Conservation (phyloP, 53 echinoderm and acorn worm species). For the Holothuria leucospilota region DNA sequence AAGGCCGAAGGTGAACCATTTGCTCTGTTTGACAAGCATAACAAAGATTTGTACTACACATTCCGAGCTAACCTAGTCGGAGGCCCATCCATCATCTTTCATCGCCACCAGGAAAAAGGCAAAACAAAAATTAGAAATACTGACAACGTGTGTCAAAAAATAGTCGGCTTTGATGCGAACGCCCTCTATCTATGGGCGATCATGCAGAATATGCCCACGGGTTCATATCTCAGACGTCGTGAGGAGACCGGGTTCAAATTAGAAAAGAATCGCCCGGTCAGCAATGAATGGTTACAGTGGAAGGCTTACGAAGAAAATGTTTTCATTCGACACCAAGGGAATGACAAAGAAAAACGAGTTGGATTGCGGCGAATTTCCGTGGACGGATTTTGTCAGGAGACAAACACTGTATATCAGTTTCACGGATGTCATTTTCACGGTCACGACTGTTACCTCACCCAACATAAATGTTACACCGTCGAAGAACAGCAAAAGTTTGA, state of each 20-base stretch:
- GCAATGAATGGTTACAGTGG: conserved; percentile 2
- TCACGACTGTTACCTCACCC: conserved; percentile 7
- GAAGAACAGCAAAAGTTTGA: not conserved
- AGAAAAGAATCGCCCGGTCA: not conserved
- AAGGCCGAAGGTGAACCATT: not conserved
- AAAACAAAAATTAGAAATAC: not conserved
- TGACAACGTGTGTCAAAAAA: too few species aligned
- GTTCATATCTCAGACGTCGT: conserved; percentile 36
- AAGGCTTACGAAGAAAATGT: not conserved
- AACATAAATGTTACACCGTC: conserved; percentile 6
- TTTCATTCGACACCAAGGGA: conserved; percentile 50
- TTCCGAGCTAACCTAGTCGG: conserved; percentile 48
- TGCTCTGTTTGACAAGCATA: not conserved
- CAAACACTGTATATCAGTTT: conserved; percentile 52
- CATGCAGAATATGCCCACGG: conserved; percentile 36
- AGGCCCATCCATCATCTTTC: not conserved
- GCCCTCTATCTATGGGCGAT: conserved; percentile 22
- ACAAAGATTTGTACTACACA: conserved; percentile 54
- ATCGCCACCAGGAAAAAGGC: conserved; percentile 13
- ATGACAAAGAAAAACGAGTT: conserved; percentile 21
- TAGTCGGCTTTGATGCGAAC: not conserved
- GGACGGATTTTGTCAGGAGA: conserved; percentile 47
- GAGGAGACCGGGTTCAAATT: not conserved
- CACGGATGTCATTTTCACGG: conserved; percentile 40
- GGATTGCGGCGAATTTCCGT: too few species aligned